Evolutionary conservation across 2,888 invertebrate genomes (phyloP), one percentile per base, ranked within the genome.

Genomic region (Oscheius sp.): DNA sequence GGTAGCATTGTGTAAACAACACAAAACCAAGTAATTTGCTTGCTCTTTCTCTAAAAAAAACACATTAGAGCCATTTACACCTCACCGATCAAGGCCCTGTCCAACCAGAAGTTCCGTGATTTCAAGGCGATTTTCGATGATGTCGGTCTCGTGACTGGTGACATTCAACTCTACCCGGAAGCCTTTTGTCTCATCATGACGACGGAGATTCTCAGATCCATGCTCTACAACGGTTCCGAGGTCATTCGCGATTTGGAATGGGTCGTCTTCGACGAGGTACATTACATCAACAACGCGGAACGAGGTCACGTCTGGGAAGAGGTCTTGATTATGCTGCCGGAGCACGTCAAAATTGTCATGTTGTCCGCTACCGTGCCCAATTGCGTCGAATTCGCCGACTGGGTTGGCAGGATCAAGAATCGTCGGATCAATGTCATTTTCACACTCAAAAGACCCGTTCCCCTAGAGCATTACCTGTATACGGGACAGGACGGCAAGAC

Each of bases 251-350:
- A 99, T 90, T 91, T 99, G 72, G 98, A 99, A 90, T 99, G 96
- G 91, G 99, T 99, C 2, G 95, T 99, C 86, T 99, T 99, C 89
- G 99, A 99, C 90, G 99, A 99, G 91, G 96, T 98, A 7, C 99
- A 99, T 90, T 99, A 99, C 89, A 95, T 99, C 80, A 99, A 98
- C 90, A 96, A 99, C 90, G 93, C 93, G 57, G 95, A 96, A 93
- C 92, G 99, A 79, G 99, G 99, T 11, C 96, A 98, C 88, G 99
- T 99, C 0, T 99, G 99, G 99, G 99, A 99, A 90, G 98, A 99
- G 91, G 96, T 96, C 0, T 91, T 99, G 2, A 99, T 99, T 85
- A 92, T 99, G 89, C 90, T 99, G 70, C 98, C 99, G 2, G 93
- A 94, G 5, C 95, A 96, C 89, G 96, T 99, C 7, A 95, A 94